Percentiles rank a stretch among this genome's conserved stretches.
These are phyloP conservation scores for Chaetorhynchus papuensis DNA, from an alignment of 2,113 vertebrate species.

Conservation along the genomic window DNA sequence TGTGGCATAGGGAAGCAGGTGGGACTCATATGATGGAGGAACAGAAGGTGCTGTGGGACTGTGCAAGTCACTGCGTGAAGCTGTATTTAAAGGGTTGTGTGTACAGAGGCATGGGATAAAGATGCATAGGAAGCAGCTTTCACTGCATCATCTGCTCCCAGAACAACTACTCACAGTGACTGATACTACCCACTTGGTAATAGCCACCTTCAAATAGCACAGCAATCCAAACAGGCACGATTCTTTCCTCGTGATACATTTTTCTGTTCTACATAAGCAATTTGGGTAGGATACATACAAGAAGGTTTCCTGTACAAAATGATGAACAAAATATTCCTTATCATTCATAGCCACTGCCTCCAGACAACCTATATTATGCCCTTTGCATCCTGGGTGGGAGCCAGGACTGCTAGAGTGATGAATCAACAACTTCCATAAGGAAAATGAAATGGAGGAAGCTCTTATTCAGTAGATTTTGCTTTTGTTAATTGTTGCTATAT, in stretches of 20 bases:
- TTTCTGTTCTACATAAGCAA: not conserved
- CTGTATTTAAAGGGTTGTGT: not conserved
- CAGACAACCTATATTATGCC: constrained; percentile 6
- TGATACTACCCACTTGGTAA: not conserved
- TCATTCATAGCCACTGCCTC: constrained; percentile 5
- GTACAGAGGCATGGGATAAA: not conserved
- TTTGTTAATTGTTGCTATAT: constrained; percentile 48
- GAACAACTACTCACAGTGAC: not conserved
- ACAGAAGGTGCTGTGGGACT: not conserved
- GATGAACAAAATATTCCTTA: not conserved
- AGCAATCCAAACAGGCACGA: not conserved
- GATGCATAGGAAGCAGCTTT: not conserved
- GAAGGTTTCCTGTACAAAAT: not conserved
- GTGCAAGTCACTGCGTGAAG: not conserved
- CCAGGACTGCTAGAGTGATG: constrained; percentile 9
- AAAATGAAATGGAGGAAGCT: constrained; percentile 47
- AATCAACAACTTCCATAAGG: constrained; percentile 48
- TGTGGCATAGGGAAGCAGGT: not conserved
- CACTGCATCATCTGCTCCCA: not conserved
- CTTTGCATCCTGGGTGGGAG: constrained; percentile 7
- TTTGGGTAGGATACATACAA: not conserved
- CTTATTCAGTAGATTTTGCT: constrained; percentile 30
- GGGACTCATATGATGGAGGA: not conserved
- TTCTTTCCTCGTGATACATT: not conserved
- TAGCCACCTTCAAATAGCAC: constrained; percentile 28